Percentiles rank a stretch among this genome's conserved stretches.
Evolutionary conservation across 2,888 invertebrate genomes (phyloP).

Genomic region (Spicauda simplicius): DNA sequence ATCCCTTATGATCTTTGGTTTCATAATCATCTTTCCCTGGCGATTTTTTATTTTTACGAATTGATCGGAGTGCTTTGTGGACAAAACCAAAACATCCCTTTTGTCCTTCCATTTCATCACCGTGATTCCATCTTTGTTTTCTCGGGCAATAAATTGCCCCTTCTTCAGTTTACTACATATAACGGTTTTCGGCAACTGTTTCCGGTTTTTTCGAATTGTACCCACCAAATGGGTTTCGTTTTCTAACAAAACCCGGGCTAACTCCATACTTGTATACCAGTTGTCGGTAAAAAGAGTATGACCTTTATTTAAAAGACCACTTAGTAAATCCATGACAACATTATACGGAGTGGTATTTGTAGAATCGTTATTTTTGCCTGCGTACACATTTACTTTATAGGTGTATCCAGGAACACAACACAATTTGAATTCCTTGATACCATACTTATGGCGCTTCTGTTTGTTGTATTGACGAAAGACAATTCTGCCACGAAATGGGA

Average conservation of each 20-base stretch:
- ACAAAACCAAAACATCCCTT: too few species aligned
- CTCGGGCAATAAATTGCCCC: constrained; percentile 42
- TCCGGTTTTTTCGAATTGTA: constrained; percentile 42
- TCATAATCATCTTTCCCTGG: too few species aligned
- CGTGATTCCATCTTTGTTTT: too few species aligned
- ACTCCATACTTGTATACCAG: not conserved
- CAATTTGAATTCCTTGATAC: constrained; percentile 52
- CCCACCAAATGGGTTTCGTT: not conserved
- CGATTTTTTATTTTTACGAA: too few species aligned
- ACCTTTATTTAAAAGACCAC: constrained; percentile 31
- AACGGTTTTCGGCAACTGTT: constrained; percentile 42
- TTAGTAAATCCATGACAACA: too few species aligned
- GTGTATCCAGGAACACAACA: constrained; percentile 52
- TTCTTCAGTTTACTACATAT: constrained; percentile 43
- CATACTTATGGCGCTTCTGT: constrained; percentile 45
- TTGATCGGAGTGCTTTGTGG: too few species aligned
- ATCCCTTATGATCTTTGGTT: too few species aligned
- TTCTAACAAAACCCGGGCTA: not conserved
- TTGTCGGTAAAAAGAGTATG: not conserved
- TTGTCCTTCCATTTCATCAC: too few species aligned
- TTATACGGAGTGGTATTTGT: too few species aligned
- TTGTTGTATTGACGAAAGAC: constrained; percentile 45
- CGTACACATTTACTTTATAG: constrained; percentile 47
- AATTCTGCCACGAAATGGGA: constrained; percentile 43
- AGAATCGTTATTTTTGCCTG: constrained; percentile 41